Evolutionary conservation across 2,113 vertebrate genomes (phyloP).

Genomic region (Podarcis cretensis): DNA sequence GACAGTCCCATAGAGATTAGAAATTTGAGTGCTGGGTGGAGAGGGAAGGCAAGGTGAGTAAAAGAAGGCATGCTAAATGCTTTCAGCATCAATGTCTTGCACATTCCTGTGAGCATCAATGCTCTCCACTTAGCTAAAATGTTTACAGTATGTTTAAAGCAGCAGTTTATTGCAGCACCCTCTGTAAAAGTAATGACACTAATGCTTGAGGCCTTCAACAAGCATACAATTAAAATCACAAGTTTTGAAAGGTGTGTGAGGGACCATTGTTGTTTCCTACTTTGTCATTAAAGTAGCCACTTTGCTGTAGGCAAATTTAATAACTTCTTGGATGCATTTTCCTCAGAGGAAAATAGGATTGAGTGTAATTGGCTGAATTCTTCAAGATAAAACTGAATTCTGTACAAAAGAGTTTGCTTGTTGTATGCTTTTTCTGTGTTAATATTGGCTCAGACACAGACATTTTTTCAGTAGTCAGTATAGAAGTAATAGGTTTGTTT

Average conservation of each 20-base stretch:
- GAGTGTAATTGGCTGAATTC: neutral
- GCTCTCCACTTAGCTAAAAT: neutral
- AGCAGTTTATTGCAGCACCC: neutral
- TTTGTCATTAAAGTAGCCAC: neutral
- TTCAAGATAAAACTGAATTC: neutral
- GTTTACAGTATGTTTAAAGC: neutral
- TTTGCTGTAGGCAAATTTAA: slow-evolving; percentile 9
- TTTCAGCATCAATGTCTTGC: neutral
- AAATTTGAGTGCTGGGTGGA: neutral
- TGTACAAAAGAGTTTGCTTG: neutral
- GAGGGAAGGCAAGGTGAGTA: neutral
- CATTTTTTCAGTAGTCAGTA: neutral
- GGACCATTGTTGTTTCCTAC: neutral
- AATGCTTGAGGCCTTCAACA: neutral
- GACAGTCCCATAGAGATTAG: neutral
- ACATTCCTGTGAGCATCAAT: neutral
- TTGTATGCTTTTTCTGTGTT: neutral
- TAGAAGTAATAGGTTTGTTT: neutral
- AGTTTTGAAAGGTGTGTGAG: neutral
- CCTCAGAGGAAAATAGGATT: slow-evolving; percentile 7
- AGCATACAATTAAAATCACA: neutral
- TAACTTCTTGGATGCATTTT: slow-evolving; percentile 34
- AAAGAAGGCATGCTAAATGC: neutral
- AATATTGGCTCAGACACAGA: neutral
- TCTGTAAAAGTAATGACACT: neutral